These are phyloP conservation scores for Ifrita kowaldi DNA, from an alignment of 2,113 vertebrate genomes.

Conservation along the genomic window DNA sequence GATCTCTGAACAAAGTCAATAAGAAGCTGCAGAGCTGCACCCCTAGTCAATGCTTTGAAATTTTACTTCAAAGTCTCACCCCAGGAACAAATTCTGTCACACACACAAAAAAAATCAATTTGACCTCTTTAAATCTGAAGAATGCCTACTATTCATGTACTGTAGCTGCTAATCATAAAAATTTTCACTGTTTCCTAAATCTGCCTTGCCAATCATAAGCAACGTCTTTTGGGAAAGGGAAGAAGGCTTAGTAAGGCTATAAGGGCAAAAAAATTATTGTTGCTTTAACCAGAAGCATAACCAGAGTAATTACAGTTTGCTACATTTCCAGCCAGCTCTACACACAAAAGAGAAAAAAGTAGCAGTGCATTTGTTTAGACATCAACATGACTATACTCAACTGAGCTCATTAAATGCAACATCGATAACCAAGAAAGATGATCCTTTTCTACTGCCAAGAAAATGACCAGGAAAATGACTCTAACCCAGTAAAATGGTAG, in stretches of 20 bases:
- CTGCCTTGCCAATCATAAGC: background rate
- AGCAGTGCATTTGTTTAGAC: background rate
- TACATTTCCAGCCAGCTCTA: slow-evolving; percentile 8
- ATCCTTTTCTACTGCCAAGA: slow-evolving; percentile 27
- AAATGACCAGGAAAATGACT: slow-evolving; percentile 47
- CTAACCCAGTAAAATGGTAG: slow-evolving; percentile 28
- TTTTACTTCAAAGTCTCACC: slow-evolving; percentile 68
- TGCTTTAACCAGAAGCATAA: slow-evolving; percentile 21
- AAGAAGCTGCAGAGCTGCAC: slow-evolving; percentile 43
- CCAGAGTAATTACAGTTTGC: background rate
- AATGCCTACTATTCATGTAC: slow-evolving; percentile 5
- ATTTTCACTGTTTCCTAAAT: background rate
- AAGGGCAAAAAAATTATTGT: background rate
- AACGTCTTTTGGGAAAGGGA: background rate
- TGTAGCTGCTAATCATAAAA: background rate
- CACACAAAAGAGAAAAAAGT: background rate
- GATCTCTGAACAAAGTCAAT: slow-evolving; percentile 58
- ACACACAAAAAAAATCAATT: slow-evolving; percentile 22
- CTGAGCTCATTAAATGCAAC: slow-evolving; percentile 33
- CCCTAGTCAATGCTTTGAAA: slow-evolving; percentile 64
- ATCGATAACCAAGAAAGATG: slow-evolving; percentile 53
- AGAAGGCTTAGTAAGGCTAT: background rate
- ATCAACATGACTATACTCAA: background rate
- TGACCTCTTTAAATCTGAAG: slow-evolving; percentile 61
- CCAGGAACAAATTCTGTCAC: slow-evolving; percentile 57